phyloP scores from a whole-genome alignment of 2,113 vertebrate genomes.

The Dipodomys merriami region DNA sequence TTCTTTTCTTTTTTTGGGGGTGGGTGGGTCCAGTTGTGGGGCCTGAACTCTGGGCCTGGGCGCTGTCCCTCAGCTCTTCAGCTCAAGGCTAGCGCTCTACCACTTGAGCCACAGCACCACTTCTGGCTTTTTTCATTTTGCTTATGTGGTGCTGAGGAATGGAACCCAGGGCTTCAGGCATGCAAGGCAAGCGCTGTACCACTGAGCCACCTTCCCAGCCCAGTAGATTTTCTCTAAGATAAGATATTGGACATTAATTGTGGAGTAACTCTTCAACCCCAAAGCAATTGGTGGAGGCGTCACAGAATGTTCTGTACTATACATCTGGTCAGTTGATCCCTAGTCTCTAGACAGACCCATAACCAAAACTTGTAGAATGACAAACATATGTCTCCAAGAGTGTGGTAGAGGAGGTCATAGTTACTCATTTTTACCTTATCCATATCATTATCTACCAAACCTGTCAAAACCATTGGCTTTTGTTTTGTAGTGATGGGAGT shows the following conservation, averaged over 20 bases:
- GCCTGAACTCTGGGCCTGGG: no score
- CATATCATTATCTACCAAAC: not conserved
- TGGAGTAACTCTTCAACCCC: not conserved
- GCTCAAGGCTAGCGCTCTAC: no score
- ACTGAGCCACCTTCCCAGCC: no score
- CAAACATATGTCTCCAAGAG: not conserved
- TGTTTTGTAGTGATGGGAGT: not conserved
- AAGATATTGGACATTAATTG: not conserved
- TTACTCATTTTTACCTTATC: not conserved
- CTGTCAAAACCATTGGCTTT: not conserved
- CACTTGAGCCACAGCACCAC: no score
- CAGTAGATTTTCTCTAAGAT: slow-evolving; percentile 43
- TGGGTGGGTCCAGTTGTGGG: no score
- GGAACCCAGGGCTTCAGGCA: no score
- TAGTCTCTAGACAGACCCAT: not conserved
- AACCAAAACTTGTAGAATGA: not conserved
- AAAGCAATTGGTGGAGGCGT: slow-evolving; percentile 31
- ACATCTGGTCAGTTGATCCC: not conserved
- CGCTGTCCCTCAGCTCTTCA: no score
- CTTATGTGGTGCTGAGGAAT: no score
- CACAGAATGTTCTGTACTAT: not conserved
- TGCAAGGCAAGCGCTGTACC: no score
- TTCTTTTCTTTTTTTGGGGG: no score
- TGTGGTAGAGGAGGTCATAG: not conserved
- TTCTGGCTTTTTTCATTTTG: no score